Conservation (phyloP, 2,113 vertebrate genomes). For the Tragelaphus strepsiceros region DNA sequence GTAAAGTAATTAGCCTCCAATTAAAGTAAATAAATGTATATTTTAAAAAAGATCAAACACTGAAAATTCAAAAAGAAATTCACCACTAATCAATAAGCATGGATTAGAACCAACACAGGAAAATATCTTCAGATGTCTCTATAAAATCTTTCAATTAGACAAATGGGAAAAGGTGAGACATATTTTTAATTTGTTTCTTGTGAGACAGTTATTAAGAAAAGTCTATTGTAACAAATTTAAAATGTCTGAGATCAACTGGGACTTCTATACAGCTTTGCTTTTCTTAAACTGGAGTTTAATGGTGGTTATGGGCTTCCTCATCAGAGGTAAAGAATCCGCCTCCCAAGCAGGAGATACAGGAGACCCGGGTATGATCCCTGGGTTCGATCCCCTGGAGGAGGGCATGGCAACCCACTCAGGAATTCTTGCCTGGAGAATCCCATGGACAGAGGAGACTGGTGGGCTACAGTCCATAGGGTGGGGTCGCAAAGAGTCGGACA, state of each 20-base stretch:
- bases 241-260: not conserved
- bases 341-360: not conserved
- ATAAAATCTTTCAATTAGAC: conserved; percentile 27
- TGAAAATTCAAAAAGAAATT: not conserved
- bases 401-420: not conserved
- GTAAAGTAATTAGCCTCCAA: not conserved
- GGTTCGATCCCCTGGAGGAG: not conserved
- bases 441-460: not conserved
- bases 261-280: not conserved
- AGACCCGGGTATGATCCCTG: rapidly evolving
- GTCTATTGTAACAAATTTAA: not conserved
- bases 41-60: not conserved
- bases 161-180: not conserved
- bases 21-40: not conserved
- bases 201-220: not conserved
- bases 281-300: not conserved
- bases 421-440: not conserved
- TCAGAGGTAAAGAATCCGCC: not conserved
- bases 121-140: not conserved
- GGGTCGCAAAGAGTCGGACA: not conserved
- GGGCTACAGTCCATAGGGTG: not conserved
- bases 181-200: not conserved
- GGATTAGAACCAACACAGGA: not conserved
- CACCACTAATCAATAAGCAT: not conserved
- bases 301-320: not conserved